Evolutionary conservation across 2,888 invertebrate species (phyloP).

Genomic region (Campoplex capitator): DNA sequence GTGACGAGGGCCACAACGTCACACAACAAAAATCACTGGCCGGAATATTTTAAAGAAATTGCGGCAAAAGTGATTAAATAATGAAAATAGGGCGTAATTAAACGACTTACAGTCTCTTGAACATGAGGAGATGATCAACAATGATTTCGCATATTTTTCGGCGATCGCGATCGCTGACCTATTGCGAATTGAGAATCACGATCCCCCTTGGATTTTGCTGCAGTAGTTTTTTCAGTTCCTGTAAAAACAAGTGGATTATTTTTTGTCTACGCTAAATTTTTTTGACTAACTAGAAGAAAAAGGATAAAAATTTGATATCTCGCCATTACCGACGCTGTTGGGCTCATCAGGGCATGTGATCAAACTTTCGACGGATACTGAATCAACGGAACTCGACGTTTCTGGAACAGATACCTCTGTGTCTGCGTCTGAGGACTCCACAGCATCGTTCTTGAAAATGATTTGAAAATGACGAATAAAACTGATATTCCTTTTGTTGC

Average conservation of each 20-base stretch:
- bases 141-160: conserved; percentile 9
- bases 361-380: neutral
- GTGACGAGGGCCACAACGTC: too few relatives aligned
- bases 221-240: conserved; percentile 1
- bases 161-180: neutral
- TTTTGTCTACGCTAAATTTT: neutral
- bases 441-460: neutral
- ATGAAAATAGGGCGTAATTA: too few relatives aligned
- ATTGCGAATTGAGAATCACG: neutral
- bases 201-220: neutral
- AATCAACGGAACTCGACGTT: neutral
- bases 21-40: too few relatives aligned
- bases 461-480: neutral
- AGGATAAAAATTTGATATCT: too few relatives aligned
- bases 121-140: conserved; percentile 5
- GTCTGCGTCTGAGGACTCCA: neutral
- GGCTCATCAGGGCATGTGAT: neutral
- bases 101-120: neutral
- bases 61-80: too few relatives aligned
- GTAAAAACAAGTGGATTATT: neutral
- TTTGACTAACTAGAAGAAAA: neutral
- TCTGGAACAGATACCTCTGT: neutral
- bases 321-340: neutral
- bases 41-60: too few relatives aligned
- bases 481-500: neutral